Base-by-base conservation (phyloP, 2,113 vertebrate species). In the Antennarius striatus region DNA sequence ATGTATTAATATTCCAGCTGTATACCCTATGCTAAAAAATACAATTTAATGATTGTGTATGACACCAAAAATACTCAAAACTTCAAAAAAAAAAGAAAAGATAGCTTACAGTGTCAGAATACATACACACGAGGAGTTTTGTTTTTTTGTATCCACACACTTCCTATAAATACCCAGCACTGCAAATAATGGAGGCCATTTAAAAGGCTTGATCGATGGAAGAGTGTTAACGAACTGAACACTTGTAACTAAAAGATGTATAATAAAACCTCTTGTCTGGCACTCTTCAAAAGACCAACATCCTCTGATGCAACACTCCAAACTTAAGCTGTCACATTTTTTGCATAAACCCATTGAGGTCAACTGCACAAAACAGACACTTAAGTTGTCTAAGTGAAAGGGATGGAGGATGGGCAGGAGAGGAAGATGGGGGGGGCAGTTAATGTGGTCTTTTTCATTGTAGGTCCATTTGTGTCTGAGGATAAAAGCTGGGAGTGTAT, bases 311-410 rank as follows among this genome's bases (percentile, higher is more conserved):
- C 86, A 86, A 83, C 90, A 89, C 91, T 94, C 90, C 88, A 94
- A 92, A 93, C 89, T 88, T 91, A 92, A 94, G 94, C 85, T 79
- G 86, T 91, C 89, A 89, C 75, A 92, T 55, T 91, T 88, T 93
- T 69, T 69, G 80, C 91, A 89, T 83, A 91, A 93, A 92, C 90
- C 93, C 87, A 81, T 86, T 88, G 88, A 86, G 89, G 74, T 82
- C 84, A 88, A 81, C 86, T 94, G 96, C 94, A 97, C 94, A 96
- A 96, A 98, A 95, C 93, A 98, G 93, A 94, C 92, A 94, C 93
- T 96, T 86, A 86, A 95, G 92, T 94, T 91, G 92, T 86, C 90
- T 81, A 78, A 82, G 81, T 66, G 81, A 15, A 30, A 75, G 56
- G 49, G 69, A 77, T 71, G 81, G 80, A 75, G 79, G 64, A 53